Evolutionary conservation across 2,797 vertebrate genomes (phyloP), one percentile per base, ranked within the genome.

Genomic region (Crenuchus spilurus): DNA sequence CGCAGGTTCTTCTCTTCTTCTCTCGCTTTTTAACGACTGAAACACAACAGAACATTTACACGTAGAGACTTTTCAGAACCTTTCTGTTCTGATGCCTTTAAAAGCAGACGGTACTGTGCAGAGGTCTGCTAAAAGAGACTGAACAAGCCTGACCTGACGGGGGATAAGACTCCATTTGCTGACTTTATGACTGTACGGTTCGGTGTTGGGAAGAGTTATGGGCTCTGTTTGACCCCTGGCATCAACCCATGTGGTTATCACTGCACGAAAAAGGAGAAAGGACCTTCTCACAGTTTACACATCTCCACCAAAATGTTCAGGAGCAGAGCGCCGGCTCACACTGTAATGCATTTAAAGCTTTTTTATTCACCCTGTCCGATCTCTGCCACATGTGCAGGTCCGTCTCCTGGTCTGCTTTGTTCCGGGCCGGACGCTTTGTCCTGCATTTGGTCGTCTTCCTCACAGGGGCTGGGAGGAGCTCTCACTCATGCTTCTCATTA

Each of bases 401-500:
- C 8, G 10, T 16, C 6, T 35, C 33, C 69, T 46, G 11, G 58
- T 61, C 64, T 39, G 30, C n/a, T 39, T 33, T 46, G 62, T 65
- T 51, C 72, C 31, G 51, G n/a, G 48, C 26, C 49, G 6, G 79
- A 10, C 10, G 24, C 24, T 69, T 13, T 26, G 60, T 66, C 74
- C 67, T 48, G 69, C 49, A 72, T 74, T 75, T 80, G 58, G 41
- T 82, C 78, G 77, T 81, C 67, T n/a, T 57, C 75, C 71, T 65
- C 62, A 60, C 82, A 85, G 70, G 44, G 68, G 77, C 82, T 79
- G 82, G 73, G 84, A 87, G 86, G 85, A 90, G 88, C 86, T 87
- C 85, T 90, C 83, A 87, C 89, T 93, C 90, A 88, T 90, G 81
- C 87, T 93, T 90, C 84, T 93, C 65, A 91, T 93, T 92, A 91